phyloP scores from a whole-genome alignment of 2,797 vertebrate genomes.

The Leontopithecus rosalia region DNA sequence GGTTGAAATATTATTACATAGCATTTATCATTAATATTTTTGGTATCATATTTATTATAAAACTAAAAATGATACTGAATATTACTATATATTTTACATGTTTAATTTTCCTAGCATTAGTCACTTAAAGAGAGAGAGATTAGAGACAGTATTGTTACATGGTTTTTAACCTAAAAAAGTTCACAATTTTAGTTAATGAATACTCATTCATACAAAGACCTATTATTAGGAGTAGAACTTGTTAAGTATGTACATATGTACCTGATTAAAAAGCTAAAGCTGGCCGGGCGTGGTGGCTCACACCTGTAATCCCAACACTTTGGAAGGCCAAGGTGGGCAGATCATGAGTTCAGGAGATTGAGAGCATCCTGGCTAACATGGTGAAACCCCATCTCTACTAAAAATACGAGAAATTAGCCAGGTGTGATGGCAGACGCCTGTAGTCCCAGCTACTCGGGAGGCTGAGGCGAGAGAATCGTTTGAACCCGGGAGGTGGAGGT shows the following conservation, averaged over 20 bases:
- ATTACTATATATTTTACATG: background rate
- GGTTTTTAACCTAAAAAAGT: background rate
- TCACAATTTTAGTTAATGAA: background rate
- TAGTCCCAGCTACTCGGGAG: too few species aligned
- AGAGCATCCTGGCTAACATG: too few species aligned
- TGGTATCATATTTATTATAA: background rate
- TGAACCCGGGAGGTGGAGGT: too few species aligned
- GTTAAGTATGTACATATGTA: background rate
- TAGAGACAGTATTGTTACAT: background rate
- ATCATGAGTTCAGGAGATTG: too few species aligned
- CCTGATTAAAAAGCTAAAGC: background rate
- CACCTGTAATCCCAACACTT: too few species aligned
- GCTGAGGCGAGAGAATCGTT: too few species aligned
- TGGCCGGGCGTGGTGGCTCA: background rate
- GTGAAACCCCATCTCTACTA: too few species aligned
- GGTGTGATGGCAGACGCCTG: too few species aligned
- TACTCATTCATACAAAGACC: background rate
- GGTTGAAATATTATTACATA: background rate
- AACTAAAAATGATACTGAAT: slow-evolving; percentile 5
- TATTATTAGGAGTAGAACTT: slow-evolving; percentile 27
- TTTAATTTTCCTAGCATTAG: slow-evolving; percentile 8
- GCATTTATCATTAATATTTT: background rate
- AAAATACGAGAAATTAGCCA: too few species aligned
- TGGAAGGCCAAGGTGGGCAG: too few species aligned
- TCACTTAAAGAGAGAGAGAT: background rate